phyloP scores from a whole-genome alignment of 2,797 vertebrate species.

The Sebastes goodei region DNA sequence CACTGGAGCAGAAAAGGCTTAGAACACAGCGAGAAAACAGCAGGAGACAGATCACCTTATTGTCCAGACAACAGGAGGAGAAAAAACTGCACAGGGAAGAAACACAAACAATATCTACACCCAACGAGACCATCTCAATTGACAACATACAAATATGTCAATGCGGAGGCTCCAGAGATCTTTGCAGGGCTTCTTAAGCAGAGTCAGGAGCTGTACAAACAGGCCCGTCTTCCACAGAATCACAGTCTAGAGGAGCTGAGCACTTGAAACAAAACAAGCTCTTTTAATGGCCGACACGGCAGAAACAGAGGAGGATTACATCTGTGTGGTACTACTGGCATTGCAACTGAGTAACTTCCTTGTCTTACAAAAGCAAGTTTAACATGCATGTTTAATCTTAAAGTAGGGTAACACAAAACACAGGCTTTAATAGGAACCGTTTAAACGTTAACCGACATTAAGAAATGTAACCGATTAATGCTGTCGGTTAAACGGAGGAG shows the following conservation, averaged over 20 bases:
- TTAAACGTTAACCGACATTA: too few relatives aligned
- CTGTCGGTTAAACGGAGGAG: background rate
- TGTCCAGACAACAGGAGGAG: slow-evolving; percentile 28
- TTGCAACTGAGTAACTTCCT: background rate
- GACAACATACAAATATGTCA: slow-evolving; percentile 2
- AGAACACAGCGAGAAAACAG: slow-evolving; percentile 48
- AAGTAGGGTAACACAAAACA: too few relatives aligned
- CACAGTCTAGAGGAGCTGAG: background rate
- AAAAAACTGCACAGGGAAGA: background rate
- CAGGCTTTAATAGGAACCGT: too few relatives aligned
- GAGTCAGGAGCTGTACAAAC: slow-evolving; percentile 22
- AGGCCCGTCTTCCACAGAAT: background rate
- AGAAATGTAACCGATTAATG: too few relatives aligned
- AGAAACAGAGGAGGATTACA: slow-evolving; percentile 31
- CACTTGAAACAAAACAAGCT: background rate
- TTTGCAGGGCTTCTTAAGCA: background rate
- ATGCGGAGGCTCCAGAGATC: background rate
- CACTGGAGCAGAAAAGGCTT: slow-evolving; percentile 81
- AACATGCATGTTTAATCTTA: background rate
- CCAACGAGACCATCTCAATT: background rate
- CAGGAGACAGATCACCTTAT: slow-evolving; percentile 29
- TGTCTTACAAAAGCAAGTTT: background rate
- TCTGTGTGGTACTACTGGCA: background rate
- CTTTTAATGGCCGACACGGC: slow-evolving; percentile 7
- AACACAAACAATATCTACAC: slow-evolving; percentile 7